These are phyloP conservation scores for Tursiops truncatus DNA, from an alignment of 2,113 vertebrate species.

Conservation along the genomic window DNA sequence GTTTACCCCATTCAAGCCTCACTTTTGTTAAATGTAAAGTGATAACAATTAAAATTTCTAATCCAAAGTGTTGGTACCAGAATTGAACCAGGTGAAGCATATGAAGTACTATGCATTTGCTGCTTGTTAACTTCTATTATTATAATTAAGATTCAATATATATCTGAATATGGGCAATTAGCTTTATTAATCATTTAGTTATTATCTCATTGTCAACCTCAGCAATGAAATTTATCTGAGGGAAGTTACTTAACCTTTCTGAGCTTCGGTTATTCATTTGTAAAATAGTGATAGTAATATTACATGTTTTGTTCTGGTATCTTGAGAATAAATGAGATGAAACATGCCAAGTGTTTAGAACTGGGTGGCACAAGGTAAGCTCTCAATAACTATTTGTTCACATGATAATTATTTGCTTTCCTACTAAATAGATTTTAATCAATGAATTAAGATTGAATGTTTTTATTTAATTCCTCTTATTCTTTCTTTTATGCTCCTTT, in stretches of 20 bases:
- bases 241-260: neutral
- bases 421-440: neutral
- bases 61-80: neutral
- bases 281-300: neutral
- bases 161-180: neutral
- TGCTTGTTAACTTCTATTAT: neutral
- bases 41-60: neutral
- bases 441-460: neutral
- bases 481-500: neutral
- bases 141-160: neutral
- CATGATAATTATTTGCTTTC: neutral
- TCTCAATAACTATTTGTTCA: neutral
- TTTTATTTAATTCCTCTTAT: neutral
- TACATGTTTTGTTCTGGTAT: neutral
- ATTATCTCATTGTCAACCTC: neutral
- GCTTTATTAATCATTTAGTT: neutral
- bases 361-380: neutral
- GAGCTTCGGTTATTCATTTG: neutral
- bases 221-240: neutral
- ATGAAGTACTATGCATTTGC: neutral
- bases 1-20: neutral
- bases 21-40: neutral
- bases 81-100: neutral
- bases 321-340: neutral
- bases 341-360: neutral